phyloP scores from a whole-genome alignment of 2,113 vertebrate species.

The Plestiodon gilberti region DNA sequence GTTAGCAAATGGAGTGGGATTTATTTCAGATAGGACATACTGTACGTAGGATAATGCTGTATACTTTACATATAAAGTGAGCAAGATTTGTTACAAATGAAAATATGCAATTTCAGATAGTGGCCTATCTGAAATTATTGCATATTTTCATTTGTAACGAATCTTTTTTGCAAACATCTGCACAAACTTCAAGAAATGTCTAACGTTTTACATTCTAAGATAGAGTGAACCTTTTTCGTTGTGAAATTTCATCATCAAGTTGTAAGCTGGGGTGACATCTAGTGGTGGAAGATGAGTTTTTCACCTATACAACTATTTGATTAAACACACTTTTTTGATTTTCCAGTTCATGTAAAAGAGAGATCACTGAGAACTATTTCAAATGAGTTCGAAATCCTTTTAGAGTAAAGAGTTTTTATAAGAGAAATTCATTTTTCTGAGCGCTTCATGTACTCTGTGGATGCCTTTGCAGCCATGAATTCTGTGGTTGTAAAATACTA shows the following conservation, averaged over 20 bases:
- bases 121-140: no score
- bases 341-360: not conserved
- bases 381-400: not conserved
- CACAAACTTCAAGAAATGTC: no score
- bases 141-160: no score
- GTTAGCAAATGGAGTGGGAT: not conserved
- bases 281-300: constrained; percentile 46
- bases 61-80: not conserved
- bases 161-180: not conserved
- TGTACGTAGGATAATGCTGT: not conserved
- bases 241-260: not conserved
- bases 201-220: not conserved
- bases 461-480: not conserved
- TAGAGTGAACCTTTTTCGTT: not conserved
- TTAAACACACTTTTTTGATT: not conserved
- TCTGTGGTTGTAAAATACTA: constrained; percentile 15
- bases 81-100: not conserved
- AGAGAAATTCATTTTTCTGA: not conserved
- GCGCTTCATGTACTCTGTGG: not conserved
- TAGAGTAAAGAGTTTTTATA: not conserved
- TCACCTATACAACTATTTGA: not conserved
- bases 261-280: constrained; percentile 60
- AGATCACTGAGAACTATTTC: fast-evolving
- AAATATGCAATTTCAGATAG: not conserved
- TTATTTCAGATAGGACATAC: not conserved